Percentiles rank a stretch among this genome's conserved stretches.
Evolutionary conservation across 2,888 invertebrate species (phyloP).

Genomic region (Choristoneura rosaceana): DNA sequence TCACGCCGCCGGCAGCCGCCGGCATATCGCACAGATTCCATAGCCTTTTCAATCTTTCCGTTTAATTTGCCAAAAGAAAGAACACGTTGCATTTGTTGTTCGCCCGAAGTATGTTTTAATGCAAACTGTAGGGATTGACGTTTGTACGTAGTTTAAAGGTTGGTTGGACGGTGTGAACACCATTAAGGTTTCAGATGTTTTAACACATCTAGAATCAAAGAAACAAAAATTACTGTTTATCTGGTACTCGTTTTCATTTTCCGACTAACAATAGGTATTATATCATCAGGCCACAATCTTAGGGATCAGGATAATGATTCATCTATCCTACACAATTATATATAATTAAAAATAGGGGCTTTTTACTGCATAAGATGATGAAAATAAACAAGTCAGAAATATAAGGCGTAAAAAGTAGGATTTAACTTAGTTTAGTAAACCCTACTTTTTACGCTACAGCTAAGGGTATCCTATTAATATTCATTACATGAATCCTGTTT

Average conservation of each 20-base stretch:
- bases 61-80: slow-evolving; percentile 52
- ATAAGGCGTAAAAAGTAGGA: slow-evolving; percentile 41
- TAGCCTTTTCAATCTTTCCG: slow-evolving; percentile 54
- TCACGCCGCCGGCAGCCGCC: slow-evolving; percentile 71
- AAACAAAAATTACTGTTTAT: no score
- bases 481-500: slow-evolving; percentile 63
- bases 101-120: slow-evolving; percentile 18
- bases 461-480: slow-evolving; percentile 63
- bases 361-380: slow-evolving; percentile 5
- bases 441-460: slow-evolving; percentile 56
- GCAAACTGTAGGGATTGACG: background rate
- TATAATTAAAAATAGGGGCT: background rate
- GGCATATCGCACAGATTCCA: slow-evolving; percentile 71
- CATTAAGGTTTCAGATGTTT: no score
- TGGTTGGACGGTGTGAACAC: background rate
- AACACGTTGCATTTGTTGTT: slow-evolving; percentile 18
- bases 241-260: no score
- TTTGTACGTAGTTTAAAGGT: background rate
- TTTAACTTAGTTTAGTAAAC: slow-evolving; percentile 30
- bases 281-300: no score
- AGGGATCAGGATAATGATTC: no score
- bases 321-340: no score
- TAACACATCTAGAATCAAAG: no score
- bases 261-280: no score
- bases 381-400: slow-evolving; percentile 39